Evolutionary conservation across 2,797 vertebrate species (phyloP).

Genomic region (Ara ararauna): DNA sequence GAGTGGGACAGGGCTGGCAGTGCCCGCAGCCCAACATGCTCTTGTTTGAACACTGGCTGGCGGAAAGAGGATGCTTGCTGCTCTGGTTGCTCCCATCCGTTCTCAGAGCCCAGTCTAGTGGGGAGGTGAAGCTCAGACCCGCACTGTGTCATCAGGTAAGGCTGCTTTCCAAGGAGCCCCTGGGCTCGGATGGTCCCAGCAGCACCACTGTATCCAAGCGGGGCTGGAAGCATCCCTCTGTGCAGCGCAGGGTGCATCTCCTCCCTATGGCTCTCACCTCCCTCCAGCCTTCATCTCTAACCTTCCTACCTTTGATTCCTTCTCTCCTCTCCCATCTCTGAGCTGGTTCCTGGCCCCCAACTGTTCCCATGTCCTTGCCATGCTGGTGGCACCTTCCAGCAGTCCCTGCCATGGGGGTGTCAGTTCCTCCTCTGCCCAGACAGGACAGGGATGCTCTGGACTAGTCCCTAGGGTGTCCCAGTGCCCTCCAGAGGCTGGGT

Average conservation of each 20-base stretch:
- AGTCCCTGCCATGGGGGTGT: neutral
- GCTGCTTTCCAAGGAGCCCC: neutral
- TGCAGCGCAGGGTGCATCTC: neutral
- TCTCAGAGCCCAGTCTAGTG: constrained; percentile 6
- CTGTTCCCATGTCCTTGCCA: fast-evolving
- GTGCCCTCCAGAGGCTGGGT: neutral
- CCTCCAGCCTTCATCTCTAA: neutral
- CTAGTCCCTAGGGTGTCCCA: neutral
- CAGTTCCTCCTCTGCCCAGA: neutral
- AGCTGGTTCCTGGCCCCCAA: neutral
- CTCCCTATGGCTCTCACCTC: fast-evolving
- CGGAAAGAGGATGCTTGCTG: constrained; percentile 4
- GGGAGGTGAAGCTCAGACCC: neutral
- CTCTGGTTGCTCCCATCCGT: constrained; percentile 38
- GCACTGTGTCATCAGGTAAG: constrained; percentile 53
- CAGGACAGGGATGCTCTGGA: neutral
- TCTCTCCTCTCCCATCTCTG: neutral
- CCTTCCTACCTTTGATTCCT: neutral
- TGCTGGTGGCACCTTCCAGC: neutral
- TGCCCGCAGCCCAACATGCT: constrained; percentile 41
- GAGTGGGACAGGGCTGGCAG: constrained; percentile 30
- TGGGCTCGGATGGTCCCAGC: neutral
- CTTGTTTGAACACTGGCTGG: neutral
- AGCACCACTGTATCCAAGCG: fast-evolving
- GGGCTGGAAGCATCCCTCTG: neutral